A percentile compares a stretch with the other conserved stretches of the same genome.
These are phyloP conservation scores for Cavia porcellus DNA, from an alignment of 2,113 vertebrate genomes.

Conservation along the genomic window DNA sequence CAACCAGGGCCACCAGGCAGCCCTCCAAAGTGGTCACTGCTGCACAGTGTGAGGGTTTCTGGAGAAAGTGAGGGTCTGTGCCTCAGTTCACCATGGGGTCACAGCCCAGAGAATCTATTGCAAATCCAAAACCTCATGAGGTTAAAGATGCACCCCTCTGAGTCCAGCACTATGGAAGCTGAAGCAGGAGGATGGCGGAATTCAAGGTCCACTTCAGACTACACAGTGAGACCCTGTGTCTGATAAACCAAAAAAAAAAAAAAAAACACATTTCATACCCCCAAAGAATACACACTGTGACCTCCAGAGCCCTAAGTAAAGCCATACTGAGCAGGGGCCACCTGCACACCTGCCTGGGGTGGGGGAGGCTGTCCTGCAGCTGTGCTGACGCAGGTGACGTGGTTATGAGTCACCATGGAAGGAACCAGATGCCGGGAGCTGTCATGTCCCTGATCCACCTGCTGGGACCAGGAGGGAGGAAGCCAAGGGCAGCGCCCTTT, in stretches of 20 bases:
- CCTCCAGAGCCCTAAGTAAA: too few relatives aligned
- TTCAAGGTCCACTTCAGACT: not conserved
- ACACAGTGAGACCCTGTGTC: not conserved
- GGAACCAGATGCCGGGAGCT: not conserved
- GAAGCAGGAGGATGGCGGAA: not conserved
- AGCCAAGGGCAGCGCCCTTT: not conserved
- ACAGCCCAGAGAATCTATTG: not conserved
- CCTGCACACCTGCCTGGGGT: not conserved
- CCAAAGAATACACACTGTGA: too few relatives aligned
- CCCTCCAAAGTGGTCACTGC: not conserved
- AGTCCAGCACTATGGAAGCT: not conserved
- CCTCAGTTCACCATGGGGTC: too few relatives aligned
- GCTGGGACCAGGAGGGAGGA: too few relatives aligned
- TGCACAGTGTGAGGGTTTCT: not conserved
- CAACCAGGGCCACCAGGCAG: not conserved
- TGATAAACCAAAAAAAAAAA: not conserved
- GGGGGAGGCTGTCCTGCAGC: not conserved
- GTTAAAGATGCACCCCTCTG: not conserved
- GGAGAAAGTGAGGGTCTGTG: not conserved
- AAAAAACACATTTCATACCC: not conserved
- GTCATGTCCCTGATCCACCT: not conserved
- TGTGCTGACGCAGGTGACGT: not conserved
- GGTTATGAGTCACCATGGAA: not conserved
- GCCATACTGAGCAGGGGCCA: too few relatives aligned
- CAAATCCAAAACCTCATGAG: not conserved